These are phyloP conservation scores for Coregonus clupeaformis DNA, from an alignment of 2,113 vertebrate species.

Conservation along the genomic window DNA sequence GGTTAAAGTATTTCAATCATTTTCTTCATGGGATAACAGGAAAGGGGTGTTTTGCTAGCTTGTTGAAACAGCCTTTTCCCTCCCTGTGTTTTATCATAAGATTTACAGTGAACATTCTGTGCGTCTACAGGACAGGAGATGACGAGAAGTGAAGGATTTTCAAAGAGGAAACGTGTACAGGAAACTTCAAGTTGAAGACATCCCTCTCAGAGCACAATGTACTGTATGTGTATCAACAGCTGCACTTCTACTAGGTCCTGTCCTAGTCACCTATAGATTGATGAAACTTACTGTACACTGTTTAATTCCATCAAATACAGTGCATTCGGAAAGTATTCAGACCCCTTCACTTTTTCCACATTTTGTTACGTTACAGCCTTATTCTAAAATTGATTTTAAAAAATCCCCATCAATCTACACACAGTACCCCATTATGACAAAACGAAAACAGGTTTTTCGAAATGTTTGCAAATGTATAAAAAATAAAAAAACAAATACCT, in stretches of 20 bases:
- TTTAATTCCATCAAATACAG: neutral
- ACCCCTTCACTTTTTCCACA: no score
- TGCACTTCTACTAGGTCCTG: neutral
- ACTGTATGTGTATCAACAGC: neutral
- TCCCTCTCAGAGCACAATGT: neutral
- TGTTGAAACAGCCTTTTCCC: constrained; percentile 2
- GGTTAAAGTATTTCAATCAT: constrained; percentile 16
- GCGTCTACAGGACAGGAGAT: neutral
- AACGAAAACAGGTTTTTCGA: no score
- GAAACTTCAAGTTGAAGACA: neutral
- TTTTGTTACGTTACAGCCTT: no score
- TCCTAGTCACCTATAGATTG: neutral
- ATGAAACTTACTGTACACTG: neutral
- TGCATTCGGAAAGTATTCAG: neutral
- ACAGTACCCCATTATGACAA: no score
- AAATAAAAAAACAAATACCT: no score
- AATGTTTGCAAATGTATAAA: no score
- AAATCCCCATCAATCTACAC: no score
- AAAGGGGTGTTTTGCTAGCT: constrained; percentile 23
- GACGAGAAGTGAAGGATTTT: neutral
- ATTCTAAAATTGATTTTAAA: no score
- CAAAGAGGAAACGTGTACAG: neutral
- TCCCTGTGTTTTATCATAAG: neutral
- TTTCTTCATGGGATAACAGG: constrained; percentile 41
- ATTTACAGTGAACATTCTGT: neutral